Evolutionary conservation across 2,113 vertebrate species (phyloP), one percentile per base, ranked within the genome.

Genomic region (Beaufortia kweichowensis): DNA sequence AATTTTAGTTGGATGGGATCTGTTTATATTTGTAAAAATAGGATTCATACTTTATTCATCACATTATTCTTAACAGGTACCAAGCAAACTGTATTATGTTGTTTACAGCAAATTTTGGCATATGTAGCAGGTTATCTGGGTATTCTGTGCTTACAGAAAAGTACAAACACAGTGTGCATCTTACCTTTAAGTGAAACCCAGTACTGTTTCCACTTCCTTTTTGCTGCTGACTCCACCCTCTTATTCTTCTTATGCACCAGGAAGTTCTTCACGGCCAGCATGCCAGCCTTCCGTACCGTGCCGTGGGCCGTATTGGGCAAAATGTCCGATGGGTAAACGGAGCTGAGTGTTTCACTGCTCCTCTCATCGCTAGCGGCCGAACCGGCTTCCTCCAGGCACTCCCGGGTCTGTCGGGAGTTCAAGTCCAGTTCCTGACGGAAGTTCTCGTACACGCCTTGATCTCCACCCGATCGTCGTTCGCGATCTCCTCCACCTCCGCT

Each of bases 161-260:
- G n/a, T 26, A 65, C 5, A 74, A 59, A 33, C 23, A 62, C 7
- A 3, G 61, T 21, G 19, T 39, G 10, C 8, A 15, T 57, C 74
- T 57, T 19, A 78, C 96, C 97, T 96, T 96, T 98, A 53, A 99
- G 84, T 23, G 95, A 97, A 59, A 98, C 96, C 96, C 96, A 99
- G 84, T 98, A 98, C 65, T 92, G 96, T 78, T 97, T 98, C 97
- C 97, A 99, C 81, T 98, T 98, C 89, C 97, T 90, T 41, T 93
- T 93, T 0, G 96, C 92, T 23, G 96, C 96, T 0, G 93, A 91
- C 85, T 99, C 96, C 89, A 99, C 96, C 80, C 98, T 97, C 90
- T 96, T 96, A 88, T 91, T 96, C 88, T 98, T 98, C 87, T 98
- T 98, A 86, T 97, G 96, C 77, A 97, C 95, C 80, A 99, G 87